Evolutionary conservation across 2,113 vertebrate genomes (phyloP).

Genomic region (Dipodomys stephensi): DNA sequence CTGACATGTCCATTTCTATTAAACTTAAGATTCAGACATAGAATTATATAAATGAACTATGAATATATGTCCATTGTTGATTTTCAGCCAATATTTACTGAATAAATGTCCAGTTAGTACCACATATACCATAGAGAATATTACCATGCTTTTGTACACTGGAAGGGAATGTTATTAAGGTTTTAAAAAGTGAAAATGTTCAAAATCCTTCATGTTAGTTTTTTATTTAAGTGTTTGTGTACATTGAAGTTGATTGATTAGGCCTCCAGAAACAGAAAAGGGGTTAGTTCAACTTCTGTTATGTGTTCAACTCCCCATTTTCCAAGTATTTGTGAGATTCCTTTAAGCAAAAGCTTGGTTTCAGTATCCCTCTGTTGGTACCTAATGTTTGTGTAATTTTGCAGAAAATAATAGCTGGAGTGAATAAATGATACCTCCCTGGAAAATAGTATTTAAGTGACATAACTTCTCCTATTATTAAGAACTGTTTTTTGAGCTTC

Average conservation of each 20-base stretch:
- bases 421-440: not conserved
- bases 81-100: no score
- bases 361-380: not conserved
- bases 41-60: no score
- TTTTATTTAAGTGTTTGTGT: slow-evolving; percentile 11
- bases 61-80: no score
- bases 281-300: not conserved
- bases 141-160: no score
- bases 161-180: not conserved
- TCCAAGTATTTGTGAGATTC: not conserved
- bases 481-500: slow-evolving; percentile 41
- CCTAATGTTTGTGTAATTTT: no score
- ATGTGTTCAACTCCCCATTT: not conserved
- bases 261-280: not conserved
- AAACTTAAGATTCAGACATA: no score
- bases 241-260: not conserved
- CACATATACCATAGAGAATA: no score
- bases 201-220: not conserved
- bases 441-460: slow-evolving; percentile 34
- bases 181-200: not conserved
- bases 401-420: no score
- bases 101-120: no score
- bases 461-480: not conserved
- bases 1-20: no score
- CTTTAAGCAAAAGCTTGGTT: not conserved